Percentiles rank a stretch among this genome's conserved stretches.
phyloP scores from a whole-genome alignment of 2,113 vertebrate genomes.

The Columba livia region DNA sequence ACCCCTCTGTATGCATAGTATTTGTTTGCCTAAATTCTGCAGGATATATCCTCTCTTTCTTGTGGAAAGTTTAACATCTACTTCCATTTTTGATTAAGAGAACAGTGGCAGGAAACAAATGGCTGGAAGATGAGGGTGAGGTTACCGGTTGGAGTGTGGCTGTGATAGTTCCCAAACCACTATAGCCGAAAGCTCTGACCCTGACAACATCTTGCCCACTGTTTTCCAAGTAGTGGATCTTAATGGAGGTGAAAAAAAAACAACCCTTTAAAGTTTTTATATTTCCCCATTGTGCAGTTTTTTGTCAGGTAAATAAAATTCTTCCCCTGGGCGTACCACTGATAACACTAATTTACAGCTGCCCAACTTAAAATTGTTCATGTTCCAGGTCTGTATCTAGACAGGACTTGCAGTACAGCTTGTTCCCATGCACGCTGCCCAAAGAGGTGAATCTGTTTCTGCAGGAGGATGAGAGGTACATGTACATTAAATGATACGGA shows the following conservation, averaged over 20 bases:
- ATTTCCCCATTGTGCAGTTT: not conserved
- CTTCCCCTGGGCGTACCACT: not conserved
- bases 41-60: not conserved
- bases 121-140: not conserved
- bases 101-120: not conserved
- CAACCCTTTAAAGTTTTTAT: not conserved
- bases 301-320: not conserved
- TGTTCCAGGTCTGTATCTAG: not conserved
- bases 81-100: not conserved
- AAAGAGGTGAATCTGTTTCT: not conserved
- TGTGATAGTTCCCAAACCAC: not conserved
- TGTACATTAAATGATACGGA: not conserved
- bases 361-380: not conserved
- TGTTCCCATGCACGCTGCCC: not conserved
- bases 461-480: not conserved
- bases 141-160: not conserved
- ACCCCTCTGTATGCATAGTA: not conserved
- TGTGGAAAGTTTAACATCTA: not conserved
- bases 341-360: not conserved
- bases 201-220: not conserved
- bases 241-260: not conserved
- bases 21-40: slow-evolving; percentile 1
- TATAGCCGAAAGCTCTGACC: not conserved
- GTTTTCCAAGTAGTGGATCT: not conserved
- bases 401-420: not conserved